A percentile compares a stretch with the other conserved stretches of the same genome.
phyloP scores from a whole-genome alignment of 2,797 vertebrate genomes.

The Numenius phaeopus region DNA sequence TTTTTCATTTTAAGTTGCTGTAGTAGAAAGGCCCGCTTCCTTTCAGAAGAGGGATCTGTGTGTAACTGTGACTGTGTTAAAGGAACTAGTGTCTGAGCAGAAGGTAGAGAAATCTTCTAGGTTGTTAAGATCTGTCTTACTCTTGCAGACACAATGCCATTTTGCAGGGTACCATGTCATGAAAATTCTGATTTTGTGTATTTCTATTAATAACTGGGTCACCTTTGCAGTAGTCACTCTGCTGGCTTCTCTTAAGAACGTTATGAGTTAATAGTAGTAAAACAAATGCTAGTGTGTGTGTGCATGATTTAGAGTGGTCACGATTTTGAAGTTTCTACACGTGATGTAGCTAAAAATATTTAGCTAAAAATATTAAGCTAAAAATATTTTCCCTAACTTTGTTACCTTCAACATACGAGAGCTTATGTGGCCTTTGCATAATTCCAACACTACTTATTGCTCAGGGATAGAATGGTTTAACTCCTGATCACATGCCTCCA shows the following conservation, averaged over 20 bases:
- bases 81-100: background rate
- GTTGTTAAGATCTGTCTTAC: background rate
- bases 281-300: background rate
- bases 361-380: background rate
- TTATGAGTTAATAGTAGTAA: background rate
- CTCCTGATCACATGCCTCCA: background rate
- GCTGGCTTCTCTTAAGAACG: constrained; percentile 2
- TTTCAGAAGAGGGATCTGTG: background rate
- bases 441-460: background rate
- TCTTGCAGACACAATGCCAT: background rate
- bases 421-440: background rate
- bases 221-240: background rate
- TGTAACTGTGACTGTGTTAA: background rate
- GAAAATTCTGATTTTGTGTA: background rate
- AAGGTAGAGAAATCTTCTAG: background rate
- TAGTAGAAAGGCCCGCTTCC: background rate
- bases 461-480: background rate
- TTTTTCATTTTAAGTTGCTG: background rate
- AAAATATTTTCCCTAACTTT: background rate
- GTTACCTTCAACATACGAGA: background rate
- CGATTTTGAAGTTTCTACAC: background rate
- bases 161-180: background rate
- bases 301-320: background rate
- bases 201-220: background rate
- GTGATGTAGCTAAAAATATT: background rate